A percentile compares a stretch with the other conserved stretches of the same genome.
Conservation (phyloP, 2,888 invertebrate species). For the Venustoraphidia nigricollis region DNA sequence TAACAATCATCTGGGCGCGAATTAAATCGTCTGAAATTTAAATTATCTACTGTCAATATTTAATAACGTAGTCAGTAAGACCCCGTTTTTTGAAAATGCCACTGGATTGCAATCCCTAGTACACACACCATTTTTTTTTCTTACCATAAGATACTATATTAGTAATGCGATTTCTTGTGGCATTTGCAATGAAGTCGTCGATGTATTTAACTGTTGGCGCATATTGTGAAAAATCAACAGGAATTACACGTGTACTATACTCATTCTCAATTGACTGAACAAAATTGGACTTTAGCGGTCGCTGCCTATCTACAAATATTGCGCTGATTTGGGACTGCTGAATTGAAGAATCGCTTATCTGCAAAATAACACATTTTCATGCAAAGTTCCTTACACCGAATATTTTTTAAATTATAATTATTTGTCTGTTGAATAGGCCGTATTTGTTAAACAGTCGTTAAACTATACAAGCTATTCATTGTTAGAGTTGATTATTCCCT, state of each 20-base stretch:
- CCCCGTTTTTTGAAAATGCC: no score
- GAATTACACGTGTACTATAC: conserved; percentile 37
- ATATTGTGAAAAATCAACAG: conserved; percentile 38
- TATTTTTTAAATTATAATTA: no score
- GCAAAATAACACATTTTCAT: no score
- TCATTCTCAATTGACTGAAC: conserved; percentile 18
- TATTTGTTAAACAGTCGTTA: no score
- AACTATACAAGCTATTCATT: no score
- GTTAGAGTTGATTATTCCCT: no score
- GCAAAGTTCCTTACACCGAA: no score
- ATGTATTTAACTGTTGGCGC: conserved; percentile 37
- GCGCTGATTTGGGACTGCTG: not conserved
- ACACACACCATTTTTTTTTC: no score
- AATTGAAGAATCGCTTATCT: not conserved
- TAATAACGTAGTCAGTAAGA: no score
- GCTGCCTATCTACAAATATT: not conserved
- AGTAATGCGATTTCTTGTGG: conserved; percentile 52
- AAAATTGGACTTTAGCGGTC: not conserved
- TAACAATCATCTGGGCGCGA: conserved; percentile 45
- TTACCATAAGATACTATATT: conserved; percentile 41
- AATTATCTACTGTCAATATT: not conserved
- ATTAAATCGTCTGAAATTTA: conserved; percentile 30
- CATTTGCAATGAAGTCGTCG: conserved; percentile 47
- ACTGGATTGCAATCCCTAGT: no score
- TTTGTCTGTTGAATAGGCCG: no score